These are phyloP conservation scores for Lepidonotus clava DNA, from an alignment of 2,888 invertebrate species.

Conservation along the genomic window DNA sequence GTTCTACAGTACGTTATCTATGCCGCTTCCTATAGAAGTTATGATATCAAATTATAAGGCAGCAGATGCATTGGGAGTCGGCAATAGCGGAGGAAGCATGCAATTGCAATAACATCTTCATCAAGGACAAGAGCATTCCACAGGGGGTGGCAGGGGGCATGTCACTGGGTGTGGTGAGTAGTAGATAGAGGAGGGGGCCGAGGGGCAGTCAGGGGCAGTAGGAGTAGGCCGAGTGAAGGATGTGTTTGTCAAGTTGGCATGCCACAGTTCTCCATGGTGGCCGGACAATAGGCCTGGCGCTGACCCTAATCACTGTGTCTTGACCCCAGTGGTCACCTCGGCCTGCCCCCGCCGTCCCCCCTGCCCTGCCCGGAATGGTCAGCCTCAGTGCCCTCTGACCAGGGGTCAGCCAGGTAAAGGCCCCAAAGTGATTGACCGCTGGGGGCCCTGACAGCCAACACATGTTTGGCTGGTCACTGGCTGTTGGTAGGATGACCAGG, in stretches of 20 bases:
- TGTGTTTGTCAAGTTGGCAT: slow-evolving; percentile 5
- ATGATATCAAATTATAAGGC: too few species aligned
- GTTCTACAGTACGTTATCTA: too few species aligned
- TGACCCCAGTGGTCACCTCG: slow-evolving; percentile 28
- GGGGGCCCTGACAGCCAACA: slow-evolving; percentile 13
- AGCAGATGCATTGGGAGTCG: too few species aligned
- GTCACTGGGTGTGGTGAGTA: too few species aligned
- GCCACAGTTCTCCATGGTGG: slow-evolving; percentile 26
- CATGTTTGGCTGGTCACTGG: slow-evolving; percentile 5
- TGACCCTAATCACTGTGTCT: slow-evolving; percentile 26
- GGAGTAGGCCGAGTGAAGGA: not conserved
- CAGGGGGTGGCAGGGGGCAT: too few species aligned
- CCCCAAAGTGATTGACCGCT: not conserved
- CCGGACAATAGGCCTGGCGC: slow-evolving; percentile 38
- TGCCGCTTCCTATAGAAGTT: too few species aligned
- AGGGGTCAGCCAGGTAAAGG: not conserved
- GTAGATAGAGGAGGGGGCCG: not conserved
- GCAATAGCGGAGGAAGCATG: too few species aligned
- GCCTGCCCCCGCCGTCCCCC: not conserved
- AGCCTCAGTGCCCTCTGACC: not conserved
- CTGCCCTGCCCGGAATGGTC: not conserved
- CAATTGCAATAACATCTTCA: slow-evolving; percentile 18
- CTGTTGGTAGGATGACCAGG: not conserved
- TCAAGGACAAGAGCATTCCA: too few species aligned
- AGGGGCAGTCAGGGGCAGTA: not conserved